A percentile compares a stretch with the other conserved stretches of the same genome.
Evolutionary conservation across 2,113 vertebrate genomes (phyloP).

Genomic region (Pongo abelii): DNA sequence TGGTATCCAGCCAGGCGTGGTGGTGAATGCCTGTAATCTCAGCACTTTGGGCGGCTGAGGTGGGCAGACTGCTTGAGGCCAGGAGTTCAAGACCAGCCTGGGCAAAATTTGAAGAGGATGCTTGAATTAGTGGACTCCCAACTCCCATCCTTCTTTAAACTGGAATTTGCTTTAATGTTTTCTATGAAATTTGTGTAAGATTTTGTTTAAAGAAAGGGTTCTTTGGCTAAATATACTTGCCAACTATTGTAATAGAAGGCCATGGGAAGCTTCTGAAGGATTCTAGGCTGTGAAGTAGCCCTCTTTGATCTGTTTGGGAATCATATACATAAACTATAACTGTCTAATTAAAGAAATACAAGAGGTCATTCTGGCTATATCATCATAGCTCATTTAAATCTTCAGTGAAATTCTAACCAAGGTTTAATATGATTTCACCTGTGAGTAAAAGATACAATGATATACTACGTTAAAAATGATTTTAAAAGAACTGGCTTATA

Average conservation of each 20-base stretch:
- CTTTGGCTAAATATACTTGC: neutral
- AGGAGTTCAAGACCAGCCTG: too few species aligned
- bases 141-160: neutral
- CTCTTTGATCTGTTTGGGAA: neutral
- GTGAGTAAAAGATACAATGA: constrained; percentile 6
- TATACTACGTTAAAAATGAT: neutral
- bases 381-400: neutral
- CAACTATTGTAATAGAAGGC: neutral
- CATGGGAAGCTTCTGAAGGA: neutral
- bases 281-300: neutral
- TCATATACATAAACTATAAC: neutral
- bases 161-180: constrained; percentile 48
- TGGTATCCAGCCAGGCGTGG: neutral
- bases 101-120: neutral
- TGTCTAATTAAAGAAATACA: neutral
- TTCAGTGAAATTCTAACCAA: constrained; percentile 5
- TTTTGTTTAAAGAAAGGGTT: neutral
- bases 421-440: constrained; percentile 40
- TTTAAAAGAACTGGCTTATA: constrained; percentile 20
- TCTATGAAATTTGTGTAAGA: constrained; percentile 15
- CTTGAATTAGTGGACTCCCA: neutral
- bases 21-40: neutral
- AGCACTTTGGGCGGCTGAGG: neutral
- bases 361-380: neutral
- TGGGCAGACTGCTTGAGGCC: too few species aligned